Conservation (phyloP, 2,113 vertebrate species). For the Chroicocephalus ridibundus region DNA sequence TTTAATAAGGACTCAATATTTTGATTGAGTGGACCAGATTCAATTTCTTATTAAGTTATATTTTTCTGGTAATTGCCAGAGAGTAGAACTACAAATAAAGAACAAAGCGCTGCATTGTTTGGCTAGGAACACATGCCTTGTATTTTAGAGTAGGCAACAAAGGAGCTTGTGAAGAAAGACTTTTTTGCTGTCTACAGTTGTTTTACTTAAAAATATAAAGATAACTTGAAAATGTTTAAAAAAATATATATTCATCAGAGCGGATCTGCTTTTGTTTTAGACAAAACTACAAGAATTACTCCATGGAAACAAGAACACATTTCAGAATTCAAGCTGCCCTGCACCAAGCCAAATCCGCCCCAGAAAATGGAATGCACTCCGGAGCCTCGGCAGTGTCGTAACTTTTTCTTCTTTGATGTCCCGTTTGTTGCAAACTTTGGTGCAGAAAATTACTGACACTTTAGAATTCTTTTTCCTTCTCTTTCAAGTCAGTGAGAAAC, state of each 20-base stretch:
- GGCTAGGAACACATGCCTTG: not conserved
- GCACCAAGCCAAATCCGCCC: slow-evolving; percentile 85
- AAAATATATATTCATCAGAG: not conserved
- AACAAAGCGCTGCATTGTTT: slow-evolving; percentile 50
- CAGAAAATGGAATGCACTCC: slow-evolving; percentile 76
- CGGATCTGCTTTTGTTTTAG: slow-evolving; percentile 76
- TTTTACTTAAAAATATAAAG: not conserved
- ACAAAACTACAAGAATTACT: slow-evolving; percentile 98
- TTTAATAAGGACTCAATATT: not conserved
- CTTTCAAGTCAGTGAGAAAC: slow-evolving; percentile 46
- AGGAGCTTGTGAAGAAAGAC: not conserved
- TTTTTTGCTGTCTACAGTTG: not conserved
- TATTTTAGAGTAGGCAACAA: slow-evolving; percentile 53
- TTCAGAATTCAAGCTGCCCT: slow-evolving; percentile 96
- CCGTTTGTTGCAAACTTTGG: slow-evolving; percentile 29
- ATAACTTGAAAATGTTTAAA: not conserved
- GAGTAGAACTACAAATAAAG: slow-evolving; percentile 21
- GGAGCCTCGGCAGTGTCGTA: slow-evolving; percentile 56
- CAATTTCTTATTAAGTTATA: slow-evolving; percentile 13
- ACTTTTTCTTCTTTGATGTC: slow-evolving; percentile 46
- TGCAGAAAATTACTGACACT: slow-evolving; percentile 40
- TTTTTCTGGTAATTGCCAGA: slow-evolving; percentile 46
- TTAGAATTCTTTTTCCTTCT: slow-evolving; percentile 9
- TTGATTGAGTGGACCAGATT: slow-evolving; percentile 24
- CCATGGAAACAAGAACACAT: slow-evolving; percentile 98